Base-by-base conservation (phyloP, 2,888 invertebrate genomes). In the Agonopterix arenella region DNA sequence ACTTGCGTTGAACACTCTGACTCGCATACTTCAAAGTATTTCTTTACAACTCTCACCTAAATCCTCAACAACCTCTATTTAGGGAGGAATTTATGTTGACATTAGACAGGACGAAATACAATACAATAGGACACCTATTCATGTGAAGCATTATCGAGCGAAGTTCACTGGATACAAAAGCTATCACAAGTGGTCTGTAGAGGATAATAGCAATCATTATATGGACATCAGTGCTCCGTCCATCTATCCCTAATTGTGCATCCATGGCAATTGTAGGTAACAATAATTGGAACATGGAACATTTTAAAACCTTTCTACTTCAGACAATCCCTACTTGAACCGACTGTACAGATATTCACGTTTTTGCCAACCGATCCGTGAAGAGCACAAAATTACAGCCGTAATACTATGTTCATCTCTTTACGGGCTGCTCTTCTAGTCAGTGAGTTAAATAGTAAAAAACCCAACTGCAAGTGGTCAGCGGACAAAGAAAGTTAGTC, bases 401-500 rank as follows among this genome's bases (percentile, higher is more conserved):
- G 52, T 57, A 56, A 60, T 59, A 51, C 54, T 45, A 49, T 56
- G 46, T 46, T 59, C 55, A 44, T 37, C 50, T 28, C 28, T 28
- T 50, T 46, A 44, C 49, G 47, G 51, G 51, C 38, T 45, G 43
- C 44, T 51, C 52, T 50, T 57, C 54, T 60, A 66, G 65, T 64
- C 66, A 62, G 57, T 72, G 74, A 75, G 75, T 78, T 80, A 81
- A 74, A 80, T 80, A 80, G 81, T 81, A 77, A 77, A 81, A 81
- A 82, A 79, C 73, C 74, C 62, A 50, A 41, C 48, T 54, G 64
- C 62, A 57, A 80, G 69, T 76, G 84, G 84, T 83, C 84, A 84
- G 64, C 69, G 73, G 67, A 84, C 84, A 83, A 84, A 84, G 84
- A 80, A 75, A 80, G 76, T 80, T 77, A 71, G 71, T 69, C 67